Conservation (phyloP, 2,113 vertebrate genomes). For the Cheirogaleus medius region DNA sequence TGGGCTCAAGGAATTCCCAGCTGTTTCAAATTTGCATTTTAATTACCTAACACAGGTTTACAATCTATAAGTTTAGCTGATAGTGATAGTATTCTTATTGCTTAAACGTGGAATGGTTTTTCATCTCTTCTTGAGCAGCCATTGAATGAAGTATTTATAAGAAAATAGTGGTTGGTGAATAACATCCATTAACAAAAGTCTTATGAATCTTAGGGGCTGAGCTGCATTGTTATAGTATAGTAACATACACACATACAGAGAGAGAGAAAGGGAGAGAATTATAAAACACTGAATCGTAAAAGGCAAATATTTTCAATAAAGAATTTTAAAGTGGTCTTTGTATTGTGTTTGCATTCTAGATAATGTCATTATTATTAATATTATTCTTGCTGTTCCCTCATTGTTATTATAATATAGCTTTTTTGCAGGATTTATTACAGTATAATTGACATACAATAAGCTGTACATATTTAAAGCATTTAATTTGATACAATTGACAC, state of each 20-base stretch:
- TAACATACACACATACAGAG: background rate
- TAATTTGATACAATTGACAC: background rate
- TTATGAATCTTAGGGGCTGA: background rate
- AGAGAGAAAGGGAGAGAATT: background rate
- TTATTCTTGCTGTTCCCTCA: background rate
- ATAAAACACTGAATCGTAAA: background rate
- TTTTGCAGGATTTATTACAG: background rate
- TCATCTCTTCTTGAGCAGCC: background rate
- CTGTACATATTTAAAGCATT: background rate
- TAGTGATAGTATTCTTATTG: constrained; percentile 1
- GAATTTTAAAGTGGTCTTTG: background rate
- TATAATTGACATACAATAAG: background rate
- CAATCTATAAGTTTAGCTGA: background rate
- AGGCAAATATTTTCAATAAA: background rate
- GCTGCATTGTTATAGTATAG: background rate
- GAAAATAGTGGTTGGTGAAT: background rate
- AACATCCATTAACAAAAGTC: background rate
- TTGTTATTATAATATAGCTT: background rate
- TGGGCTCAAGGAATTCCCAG: background rate
- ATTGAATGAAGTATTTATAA: background rate
- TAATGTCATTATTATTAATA: background rate
- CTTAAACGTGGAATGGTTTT: background rate
- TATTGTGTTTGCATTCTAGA: background rate
- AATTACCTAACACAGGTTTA: background rate
- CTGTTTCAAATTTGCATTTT: constrained; percentile 34